Conservation (phyloP, 2,113 vertebrate genomes). For the Notechis scutatus region DNA sequence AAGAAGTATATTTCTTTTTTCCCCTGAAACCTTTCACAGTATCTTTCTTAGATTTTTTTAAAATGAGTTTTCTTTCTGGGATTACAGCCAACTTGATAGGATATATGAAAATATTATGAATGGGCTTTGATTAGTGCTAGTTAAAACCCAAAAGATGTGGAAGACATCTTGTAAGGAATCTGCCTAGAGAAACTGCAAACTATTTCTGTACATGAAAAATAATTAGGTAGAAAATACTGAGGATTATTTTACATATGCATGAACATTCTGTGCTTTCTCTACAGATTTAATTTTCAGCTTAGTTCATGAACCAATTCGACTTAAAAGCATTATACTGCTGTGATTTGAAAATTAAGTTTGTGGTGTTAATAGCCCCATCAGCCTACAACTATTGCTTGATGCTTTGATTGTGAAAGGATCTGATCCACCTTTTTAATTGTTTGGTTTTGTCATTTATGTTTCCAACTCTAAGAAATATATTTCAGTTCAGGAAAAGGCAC, state of each 20-base stretch:
- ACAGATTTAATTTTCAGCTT: not conserved
- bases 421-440: not conserved
- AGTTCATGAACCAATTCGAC: not conserved
- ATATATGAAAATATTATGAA: slow-evolving; percentile 11
- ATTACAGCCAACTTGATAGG: slow-evolving; percentile 30
- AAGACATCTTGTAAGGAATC: not conserved
- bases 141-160: slow-evolving; percentile 28
- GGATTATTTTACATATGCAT: not conserved
- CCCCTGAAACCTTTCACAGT: slow-evolving; percentile 15
- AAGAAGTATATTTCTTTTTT: not conserved
- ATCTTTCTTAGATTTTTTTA: slow-evolving; percentile 27
- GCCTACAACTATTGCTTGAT: not conserved
- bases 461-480: not conserved
- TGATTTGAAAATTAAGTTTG: not conserved
- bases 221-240: not conserved
- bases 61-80: not conserved
- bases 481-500: not conserved
- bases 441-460: not conserved
- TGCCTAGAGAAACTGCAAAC: not conserved
- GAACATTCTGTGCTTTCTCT: not conserved
- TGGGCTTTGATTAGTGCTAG: slow-evolving; percentile 13
- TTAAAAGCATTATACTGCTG: not conserved
- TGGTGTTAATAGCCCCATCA: not conserved
- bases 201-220: not conserved
- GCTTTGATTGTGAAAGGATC: not conserved